Evolutionary conservation across 2,797 vertebrate species (phyloP).

Genomic region (Xyrichtys novacula): DNA sequence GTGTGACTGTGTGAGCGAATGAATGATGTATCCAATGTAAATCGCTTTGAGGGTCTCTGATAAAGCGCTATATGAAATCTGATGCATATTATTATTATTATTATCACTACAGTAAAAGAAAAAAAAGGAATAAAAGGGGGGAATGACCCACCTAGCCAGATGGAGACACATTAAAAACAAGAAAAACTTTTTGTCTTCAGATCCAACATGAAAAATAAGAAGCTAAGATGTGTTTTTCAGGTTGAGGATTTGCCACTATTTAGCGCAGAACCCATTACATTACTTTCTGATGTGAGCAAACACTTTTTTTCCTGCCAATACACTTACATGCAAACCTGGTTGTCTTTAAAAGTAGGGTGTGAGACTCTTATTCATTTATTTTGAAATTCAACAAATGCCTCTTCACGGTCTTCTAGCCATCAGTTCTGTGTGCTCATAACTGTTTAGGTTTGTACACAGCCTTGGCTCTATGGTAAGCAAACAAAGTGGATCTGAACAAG

Average conservation of each 20-base stretch:
- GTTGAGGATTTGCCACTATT: background rate
- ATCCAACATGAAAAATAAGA: background rate
- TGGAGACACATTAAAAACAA: conserved; percentile 9
- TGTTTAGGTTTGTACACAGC: background rate
- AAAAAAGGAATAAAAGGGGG: too few relatives aligned
- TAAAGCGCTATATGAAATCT: too few relatives aligned
- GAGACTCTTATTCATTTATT: background rate
- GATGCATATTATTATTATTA: too few relatives aligned
- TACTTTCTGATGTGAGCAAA: background rate
- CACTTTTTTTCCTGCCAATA: background rate
- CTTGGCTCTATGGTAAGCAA: background rate
- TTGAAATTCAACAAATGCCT: background rate
- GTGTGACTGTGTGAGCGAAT: too few relatives aligned
- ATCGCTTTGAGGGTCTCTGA: too few relatives aligned
- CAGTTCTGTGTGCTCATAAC: background rate
- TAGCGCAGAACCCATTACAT: background rate
- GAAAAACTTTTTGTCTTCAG: background rate
- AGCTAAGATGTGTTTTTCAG: background rate
- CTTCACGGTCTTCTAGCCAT: background rate
- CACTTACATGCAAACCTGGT: background rate
- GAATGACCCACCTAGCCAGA: conserved; percentile 18
- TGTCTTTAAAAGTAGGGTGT: background rate
- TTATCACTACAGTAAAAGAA: conserved; percentile 15
- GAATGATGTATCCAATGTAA: too few relatives aligned
- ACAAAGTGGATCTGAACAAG: background rate